phyloP scores from a whole-genome alignment of 2,888 invertebrate species.

The Electrophaes corylata region DNA sequence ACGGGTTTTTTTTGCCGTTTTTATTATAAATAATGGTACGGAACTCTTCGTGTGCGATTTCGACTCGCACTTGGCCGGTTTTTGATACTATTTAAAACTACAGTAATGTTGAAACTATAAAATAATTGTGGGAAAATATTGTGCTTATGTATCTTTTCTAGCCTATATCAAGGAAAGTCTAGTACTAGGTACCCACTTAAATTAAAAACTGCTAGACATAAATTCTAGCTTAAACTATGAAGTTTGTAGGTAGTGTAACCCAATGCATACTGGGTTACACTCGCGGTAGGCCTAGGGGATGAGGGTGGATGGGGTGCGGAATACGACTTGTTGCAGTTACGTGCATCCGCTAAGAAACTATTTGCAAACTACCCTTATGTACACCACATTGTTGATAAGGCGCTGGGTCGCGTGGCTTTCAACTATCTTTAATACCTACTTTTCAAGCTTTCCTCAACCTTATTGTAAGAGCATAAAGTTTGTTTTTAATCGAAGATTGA shows the following conservation, averaged over 20 bases:
- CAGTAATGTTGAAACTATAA: too few relatives aligned
- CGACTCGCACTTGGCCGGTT: too few relatives aligned
- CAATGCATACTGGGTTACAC: not conserved
- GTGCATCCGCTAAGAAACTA: conserved; percentile 57
- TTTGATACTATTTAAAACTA: too few relatives aligned
- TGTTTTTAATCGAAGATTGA: not conserved
- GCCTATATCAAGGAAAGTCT: too few relatives aligned
- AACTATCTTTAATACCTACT: conserved; percentile 14
- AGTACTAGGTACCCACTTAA: too few relatives aligned
- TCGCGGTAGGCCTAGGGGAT: conserved; percentile 49
- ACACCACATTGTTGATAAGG: conserved; percentile 37
- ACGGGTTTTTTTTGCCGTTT: too few relatives aligned
- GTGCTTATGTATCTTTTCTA: too few relatives aligned
- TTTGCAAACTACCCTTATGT: conserved; percentile 48
- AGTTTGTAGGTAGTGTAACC: not conserved
- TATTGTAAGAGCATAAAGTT: conserved; percentile 4
- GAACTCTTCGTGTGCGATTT: too few relatives aligned
- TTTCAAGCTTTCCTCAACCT: conserved; percentile 16
- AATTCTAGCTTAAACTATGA: not conserved
- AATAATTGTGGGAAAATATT: too few relatives aligned
- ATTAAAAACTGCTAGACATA: too few relatives aligned
- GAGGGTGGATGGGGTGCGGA: conserved; percentile 49
- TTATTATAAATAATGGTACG: too few relatives aligned
- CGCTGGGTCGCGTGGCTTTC: conserved; percentile 25
- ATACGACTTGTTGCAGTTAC: conserved; percentile 76